Conservation (phyloP, 2,888 invertebrate species). For the Autographa pulchrina region DNA sequence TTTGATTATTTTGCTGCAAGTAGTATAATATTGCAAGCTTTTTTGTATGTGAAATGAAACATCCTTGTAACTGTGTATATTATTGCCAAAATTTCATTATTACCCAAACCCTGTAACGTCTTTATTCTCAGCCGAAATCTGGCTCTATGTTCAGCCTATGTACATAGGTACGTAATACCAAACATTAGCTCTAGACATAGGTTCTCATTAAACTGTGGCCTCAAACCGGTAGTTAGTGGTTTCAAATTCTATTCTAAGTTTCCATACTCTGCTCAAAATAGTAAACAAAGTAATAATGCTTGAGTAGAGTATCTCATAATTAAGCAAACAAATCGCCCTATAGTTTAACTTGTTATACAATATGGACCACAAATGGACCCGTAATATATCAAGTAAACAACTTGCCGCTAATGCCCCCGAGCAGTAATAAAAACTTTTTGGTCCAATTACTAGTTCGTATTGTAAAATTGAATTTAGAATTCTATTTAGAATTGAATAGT, state of each 20-base stretch:
- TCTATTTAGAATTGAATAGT: not conserved
- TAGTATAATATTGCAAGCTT: too few relatives aligned
- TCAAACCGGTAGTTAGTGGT: conserved; percentile 38
- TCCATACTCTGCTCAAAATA: conserved; percentile 31
- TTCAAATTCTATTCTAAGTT: conserved; percentile 30
- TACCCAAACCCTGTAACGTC: not conserved
- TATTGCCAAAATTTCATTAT: too few relatives aligned
- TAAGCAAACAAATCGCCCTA: conserved; percentile 33
- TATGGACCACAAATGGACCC: not conserved
- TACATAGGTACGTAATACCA: conserved; percentile 16
- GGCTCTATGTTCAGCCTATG: not conserved
- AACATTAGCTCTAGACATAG: conserved; percentile 30
- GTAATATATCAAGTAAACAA: conserved; percentile 3
- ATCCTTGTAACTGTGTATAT: too few relatives aligned
- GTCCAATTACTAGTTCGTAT: conserved; percentile 11
- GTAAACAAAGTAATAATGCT: conserved; percentile 47
- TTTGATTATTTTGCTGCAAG: too few relatives aligned
- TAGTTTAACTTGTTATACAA: conserved; percentile 20
- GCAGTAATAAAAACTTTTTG: conserved; percentile 25
- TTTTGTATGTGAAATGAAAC: too few relatives aligned
- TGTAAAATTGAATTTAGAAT: conserved; percentile 8
- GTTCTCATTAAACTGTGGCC: conserved; percentile 28
- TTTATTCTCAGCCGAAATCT: not conserved
- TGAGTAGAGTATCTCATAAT: conserved; percentile 30
- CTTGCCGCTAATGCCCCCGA: conserved; percentile 7